Evolutionary conservation across 2,113 vertebrate genomes (phyloP).

Genomic region (Melanerpes aurifrons): DNA sequence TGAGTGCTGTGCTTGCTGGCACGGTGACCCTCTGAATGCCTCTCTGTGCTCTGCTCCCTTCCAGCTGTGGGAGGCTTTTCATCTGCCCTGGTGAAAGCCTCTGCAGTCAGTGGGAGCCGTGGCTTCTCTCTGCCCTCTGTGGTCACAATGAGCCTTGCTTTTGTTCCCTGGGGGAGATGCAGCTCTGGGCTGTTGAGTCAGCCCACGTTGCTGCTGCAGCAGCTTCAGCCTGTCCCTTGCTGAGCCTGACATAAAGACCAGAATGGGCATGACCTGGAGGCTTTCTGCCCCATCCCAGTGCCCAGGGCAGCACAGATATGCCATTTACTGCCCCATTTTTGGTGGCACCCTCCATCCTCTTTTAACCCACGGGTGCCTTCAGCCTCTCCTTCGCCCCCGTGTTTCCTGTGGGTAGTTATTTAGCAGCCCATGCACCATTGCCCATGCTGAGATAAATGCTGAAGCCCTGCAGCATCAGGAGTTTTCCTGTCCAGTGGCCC

Average conservation of each 20-base stretch:
- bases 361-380: neutral
- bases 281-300: neutral
- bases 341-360: neutral
- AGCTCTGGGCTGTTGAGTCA: neutral
- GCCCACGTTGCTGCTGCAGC: neutral
- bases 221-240: neutral
- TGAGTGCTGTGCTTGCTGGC: constrained; percentile 68
- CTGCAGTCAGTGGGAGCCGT: neutral
- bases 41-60: neutral
- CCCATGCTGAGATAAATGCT: neutral
- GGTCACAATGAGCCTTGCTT: neutral
- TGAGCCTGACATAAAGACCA: neutral
- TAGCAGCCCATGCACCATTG: neutral
- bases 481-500: neutral
- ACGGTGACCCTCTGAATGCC: neutral
- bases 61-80: neutral
- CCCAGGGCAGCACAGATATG: neutral
- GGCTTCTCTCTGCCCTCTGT: neutral
- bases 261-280: neutral
- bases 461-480: rapidly evolving
- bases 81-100: neutral
- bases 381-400: neutral
- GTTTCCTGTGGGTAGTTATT: neutral
- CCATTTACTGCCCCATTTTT: neutral
- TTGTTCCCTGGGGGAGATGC: neutral